A percentile compares a stretch with the other conserved stretches of the same genome.
Evolutionary conservation across 2,113 vertebrate genomes (phyloP).

Genomic region (Toxostoma redivivum): DNA sequence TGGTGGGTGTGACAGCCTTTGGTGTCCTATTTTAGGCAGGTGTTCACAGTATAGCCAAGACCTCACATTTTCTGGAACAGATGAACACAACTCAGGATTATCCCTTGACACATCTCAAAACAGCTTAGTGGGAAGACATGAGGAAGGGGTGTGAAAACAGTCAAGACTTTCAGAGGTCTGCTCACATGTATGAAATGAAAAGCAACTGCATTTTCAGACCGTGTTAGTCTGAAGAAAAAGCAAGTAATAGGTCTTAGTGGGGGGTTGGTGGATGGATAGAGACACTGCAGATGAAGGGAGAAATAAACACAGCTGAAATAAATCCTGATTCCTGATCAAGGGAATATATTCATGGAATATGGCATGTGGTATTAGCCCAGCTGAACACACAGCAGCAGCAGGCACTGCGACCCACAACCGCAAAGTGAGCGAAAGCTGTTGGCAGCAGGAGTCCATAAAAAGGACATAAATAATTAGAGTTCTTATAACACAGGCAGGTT

Average conservation of each 20-base stretch:
- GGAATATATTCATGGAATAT: background rate
- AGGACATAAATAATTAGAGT: constrained; percentile 5
- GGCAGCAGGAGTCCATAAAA: constrained; percentile 3
- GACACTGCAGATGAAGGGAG: background rate
- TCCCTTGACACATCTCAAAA: background rate
- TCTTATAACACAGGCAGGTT: constrained; percentile 29
- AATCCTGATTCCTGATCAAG: background rate
- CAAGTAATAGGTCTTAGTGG: background rate
- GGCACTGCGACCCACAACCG: background rate
- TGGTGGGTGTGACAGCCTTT: background rate
- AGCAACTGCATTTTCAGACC: background rate
- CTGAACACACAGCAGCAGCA: constrained; percentile 32
- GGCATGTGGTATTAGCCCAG: background rate
- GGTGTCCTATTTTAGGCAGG: background rate
- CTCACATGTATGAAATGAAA: background rate
- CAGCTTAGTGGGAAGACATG: background rate
- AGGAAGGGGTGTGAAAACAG: background rate
- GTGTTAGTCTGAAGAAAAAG: background rate
- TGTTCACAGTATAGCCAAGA: background rate
- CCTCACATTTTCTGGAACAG: background rate
- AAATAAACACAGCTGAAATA: constrained; percentile 2
- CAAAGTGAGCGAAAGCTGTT: background rate
- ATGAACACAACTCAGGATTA: background rate
- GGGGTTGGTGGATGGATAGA: background rate
- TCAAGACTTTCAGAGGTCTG: background rate